Percentiles rank a stretch among this genome's conserved stretches.
Evolutionary conservation across 2,797 vertebrate species (phyloP).

Genomic region (Otolemur crassicaudatus): DNA sequence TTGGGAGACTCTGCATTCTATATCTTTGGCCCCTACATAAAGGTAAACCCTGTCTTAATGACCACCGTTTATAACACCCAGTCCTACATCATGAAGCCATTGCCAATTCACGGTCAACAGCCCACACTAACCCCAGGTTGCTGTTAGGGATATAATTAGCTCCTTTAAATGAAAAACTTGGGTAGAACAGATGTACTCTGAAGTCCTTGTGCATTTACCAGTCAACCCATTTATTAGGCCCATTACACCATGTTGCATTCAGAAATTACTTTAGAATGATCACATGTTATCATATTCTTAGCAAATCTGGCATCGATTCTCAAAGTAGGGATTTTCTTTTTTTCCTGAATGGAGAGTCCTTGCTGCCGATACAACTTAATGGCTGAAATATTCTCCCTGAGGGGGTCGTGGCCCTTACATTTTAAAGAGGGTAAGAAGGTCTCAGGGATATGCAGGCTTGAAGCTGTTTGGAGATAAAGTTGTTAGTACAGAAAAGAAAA

Average conservation of each 20-base stretch:
- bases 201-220: slow-evolving; percentile 23
- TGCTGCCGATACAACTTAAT: not conserved
- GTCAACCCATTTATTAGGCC: not conserved
- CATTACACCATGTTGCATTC: not conserved
- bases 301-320: not conserved
- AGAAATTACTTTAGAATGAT: slow-evolving; percentile 49
- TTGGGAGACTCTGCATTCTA: slow-evolving; percentile 59
- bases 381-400: not conserved
- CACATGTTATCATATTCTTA: not conserved
- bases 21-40: slow-evolving; percentile 51
- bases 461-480: not conserved
- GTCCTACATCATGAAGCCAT: slow-evolving; percentile 60
- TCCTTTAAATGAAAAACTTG: slow-evolving; percentile 43
- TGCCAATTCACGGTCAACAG: slow-evolving; percentile 16
- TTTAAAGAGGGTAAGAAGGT: not conserved
- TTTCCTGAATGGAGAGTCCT: not conserved
- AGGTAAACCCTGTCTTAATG: slow-evolving; percentile 65
- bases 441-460: not conserved
- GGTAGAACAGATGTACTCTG: not conserved
- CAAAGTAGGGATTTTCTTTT: not conserved
- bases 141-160: slow-evolving; percentile 53
- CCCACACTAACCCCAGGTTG: slow-evolving; percentile 6
- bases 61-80: slow-evolving; percentile 58
- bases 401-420: not conserved
- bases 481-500: slow-evolving; percentile 7